A percentile compares a stretch with the other conserved stretches of the same genome.
Conservation (phyloP, 2,888 invertebrate genomes). For the Hydriomena furcata region DNA sequence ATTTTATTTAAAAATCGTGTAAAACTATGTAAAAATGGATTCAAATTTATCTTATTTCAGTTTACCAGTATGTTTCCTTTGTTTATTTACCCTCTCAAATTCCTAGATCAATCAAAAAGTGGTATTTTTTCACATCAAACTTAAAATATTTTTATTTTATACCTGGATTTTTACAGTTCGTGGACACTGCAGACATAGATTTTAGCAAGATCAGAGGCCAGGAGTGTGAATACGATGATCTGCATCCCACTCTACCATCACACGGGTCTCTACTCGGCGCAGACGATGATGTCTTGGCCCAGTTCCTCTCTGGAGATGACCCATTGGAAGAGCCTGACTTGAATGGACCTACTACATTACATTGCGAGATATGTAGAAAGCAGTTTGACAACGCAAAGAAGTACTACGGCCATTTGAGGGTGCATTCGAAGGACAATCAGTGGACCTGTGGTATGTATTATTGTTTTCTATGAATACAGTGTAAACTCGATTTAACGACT, state of each 20-base stretch:
- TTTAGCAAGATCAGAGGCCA: constrained; percentile 48
- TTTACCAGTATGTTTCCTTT: constrained; percentile 63
- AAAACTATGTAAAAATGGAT: constrained; percentile 51
- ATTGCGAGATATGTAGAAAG: constrained; percentile 75
- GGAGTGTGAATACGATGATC: constrained; percentile 58
- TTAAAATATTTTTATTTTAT: too few species aligned
- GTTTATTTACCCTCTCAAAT: neutral
- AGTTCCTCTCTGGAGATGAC: constrained; percentile 69
- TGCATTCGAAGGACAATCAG: constrained; percentile 73
- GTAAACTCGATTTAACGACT: too few species aligned
- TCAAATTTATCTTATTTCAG: constrained; percentile 66
- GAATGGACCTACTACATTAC: constrained; percentile 70
- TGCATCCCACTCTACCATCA: constrained; percentile 53
- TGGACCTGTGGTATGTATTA: constrained; percentile 70
- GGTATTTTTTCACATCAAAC: neutral
- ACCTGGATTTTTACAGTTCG: constrained; percentile 59
- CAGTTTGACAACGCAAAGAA: constrained; percentile 76
- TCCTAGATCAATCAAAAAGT: neutral
- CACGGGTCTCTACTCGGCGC: constrained; percentile 56
- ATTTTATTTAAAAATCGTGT: too few species aligned
- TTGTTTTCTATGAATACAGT: neutral
- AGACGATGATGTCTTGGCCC: constrained; percentile 73
- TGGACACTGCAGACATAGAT: constrained; percentile 62
- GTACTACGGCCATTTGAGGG: constrained; percentile 74
- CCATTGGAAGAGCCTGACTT: constrained; percentile 72